phyloP scores from a whole-genome alignment of 2,797 vertebrate species.

The Halcyon chelicuti region DNA sequence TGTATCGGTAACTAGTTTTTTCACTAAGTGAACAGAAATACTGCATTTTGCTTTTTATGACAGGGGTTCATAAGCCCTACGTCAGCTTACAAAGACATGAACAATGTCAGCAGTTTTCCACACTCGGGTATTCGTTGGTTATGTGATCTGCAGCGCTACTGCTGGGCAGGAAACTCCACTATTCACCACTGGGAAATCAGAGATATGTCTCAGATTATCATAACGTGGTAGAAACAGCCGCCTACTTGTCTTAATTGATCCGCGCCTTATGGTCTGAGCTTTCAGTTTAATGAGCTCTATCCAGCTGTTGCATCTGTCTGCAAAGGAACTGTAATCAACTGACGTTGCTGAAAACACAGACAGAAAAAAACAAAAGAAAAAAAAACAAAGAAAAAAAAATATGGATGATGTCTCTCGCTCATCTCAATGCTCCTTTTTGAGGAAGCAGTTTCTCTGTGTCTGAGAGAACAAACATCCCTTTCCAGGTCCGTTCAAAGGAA shows the following conservation, averaged over 20 bases:
- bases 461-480: constrained; percentile 79
- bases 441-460: constrained; percentile 81
- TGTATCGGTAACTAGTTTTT: constrained; percentile 35
- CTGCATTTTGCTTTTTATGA: neutral
- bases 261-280: constrained; percentile 99
- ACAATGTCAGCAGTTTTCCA: constrained; percentile 83
- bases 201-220: constrained; percentile 84
- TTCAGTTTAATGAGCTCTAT: constrained; percentile 99
- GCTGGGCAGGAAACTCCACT: constrained; percentile 80
- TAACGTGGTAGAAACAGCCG: constrained; percentile 92
- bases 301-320: constrained; percentile 99
- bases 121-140: constrained; percentile 76
- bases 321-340: constrained; percentile 99
- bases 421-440: constrained; percentile 74
- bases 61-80: neutral
- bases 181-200: constrained; percentile 85
- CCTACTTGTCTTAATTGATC: constrained; percentile 99
- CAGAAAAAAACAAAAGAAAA: constrained; percentile 85
- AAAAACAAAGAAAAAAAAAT: constrained; percentile 85
- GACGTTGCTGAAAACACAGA: constrained; percentile 95
- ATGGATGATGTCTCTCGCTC: constrained; percentile 90
- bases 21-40: constrained; percentile 43
- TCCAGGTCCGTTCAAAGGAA: constrained; percentile 48
- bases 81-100: constrained; percentile 9
- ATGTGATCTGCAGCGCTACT: constrained; percentile 68